Evolutionary conservation across 2,113 vertebrate genomes (phyloP).

Genomic region (Octodon degus): DNA sequence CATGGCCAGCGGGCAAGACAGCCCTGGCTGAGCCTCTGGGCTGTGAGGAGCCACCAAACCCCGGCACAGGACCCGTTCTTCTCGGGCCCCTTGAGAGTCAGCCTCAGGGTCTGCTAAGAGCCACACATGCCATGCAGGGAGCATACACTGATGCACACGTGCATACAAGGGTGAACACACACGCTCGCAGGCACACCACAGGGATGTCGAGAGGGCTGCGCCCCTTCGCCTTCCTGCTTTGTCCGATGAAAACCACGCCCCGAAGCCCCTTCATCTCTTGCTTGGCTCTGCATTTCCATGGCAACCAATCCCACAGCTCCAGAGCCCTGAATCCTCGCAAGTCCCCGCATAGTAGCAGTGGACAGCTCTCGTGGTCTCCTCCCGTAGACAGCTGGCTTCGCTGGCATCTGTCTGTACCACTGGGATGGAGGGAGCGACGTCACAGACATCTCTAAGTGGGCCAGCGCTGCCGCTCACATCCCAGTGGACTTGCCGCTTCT

Average conservation of each 20-base stretch:
- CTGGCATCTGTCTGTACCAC: constrained; percentile 8
- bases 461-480: background rate
- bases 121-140: background rate
- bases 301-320: constrained; percentile 9
- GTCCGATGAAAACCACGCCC: background rate
- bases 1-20: background rate
- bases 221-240: background rate
- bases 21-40: background rate
- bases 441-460: background rate
- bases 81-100: background rate
- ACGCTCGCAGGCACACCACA: background rate
- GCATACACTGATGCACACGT: no score
- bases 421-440: background rate
- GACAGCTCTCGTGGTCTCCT: constrained; percentile 42
- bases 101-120: background rate
- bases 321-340: constrained; percentile 48
- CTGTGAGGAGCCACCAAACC: background rate
- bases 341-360: constrained; percentile 32
- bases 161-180: background rate
- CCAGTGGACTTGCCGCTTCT: background rate
- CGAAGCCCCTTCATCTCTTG: background rate
- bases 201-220: background rate
- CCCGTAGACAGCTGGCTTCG: background rate
- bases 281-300: constrained; percentile 68
- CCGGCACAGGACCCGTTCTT: background rate